Conservation (phyloP, 2,797 vertebrate species). For the Diglossa cyanea region DNA sequence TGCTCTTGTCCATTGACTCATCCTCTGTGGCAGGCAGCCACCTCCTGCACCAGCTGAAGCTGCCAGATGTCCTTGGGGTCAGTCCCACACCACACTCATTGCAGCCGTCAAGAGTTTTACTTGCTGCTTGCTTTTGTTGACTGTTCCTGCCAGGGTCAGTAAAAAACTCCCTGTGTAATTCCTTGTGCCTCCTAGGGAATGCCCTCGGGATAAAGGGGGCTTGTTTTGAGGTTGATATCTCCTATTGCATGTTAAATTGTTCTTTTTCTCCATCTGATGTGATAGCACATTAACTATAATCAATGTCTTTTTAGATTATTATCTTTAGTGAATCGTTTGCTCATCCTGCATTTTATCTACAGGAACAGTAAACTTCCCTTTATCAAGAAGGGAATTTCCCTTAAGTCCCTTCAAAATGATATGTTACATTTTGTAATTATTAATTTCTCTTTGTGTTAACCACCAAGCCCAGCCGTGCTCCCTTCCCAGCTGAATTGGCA, state of each 20-base stretch:
- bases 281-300: background rate
- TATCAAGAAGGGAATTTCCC: background rate
- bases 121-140: background rate
- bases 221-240: background rate
- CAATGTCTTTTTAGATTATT: background rate
- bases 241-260: background rate
- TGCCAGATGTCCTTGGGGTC: conserved; percentile 48
- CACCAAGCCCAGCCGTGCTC: background rate
- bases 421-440: background rate
- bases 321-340: background rate
- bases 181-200: background rate
- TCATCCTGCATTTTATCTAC: background rate
- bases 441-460: background rate
- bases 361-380: background rate
- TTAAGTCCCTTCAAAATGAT: background rate
- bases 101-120: conserved; percentile 3
- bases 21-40: conserved; percentile 49
- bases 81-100: background rate
- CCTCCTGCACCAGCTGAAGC: conserved; percentile 39
- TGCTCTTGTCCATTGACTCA: conserved; percentile 43
- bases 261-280: background rate
- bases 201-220: background rate
- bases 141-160: background rate
- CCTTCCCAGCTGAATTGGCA: background rate
- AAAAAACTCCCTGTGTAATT: background rate